Conservation (phyloP, 2,113 vertebrate species). For the Podarcis raffonei region DNA sequence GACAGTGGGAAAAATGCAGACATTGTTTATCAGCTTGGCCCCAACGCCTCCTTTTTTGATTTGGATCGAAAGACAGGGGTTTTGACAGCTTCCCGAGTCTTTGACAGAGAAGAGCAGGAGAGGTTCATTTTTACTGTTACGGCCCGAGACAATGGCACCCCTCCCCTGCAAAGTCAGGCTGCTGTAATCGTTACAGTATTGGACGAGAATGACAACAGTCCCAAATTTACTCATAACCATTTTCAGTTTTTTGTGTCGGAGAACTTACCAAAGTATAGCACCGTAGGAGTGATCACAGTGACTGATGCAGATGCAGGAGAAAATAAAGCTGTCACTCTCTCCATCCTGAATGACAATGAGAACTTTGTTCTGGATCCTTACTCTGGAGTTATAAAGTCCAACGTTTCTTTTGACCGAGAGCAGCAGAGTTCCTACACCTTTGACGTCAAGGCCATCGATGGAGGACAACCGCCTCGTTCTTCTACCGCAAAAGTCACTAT, state of each 20-base stretch:
- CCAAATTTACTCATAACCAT: slow-evolving; percentile 98
- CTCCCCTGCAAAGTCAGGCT: slow-evolving; percentile 95
- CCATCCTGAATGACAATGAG: slow-evolving; percentile 95
- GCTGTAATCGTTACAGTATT: slow-evolving; percentile 96
- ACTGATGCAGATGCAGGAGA: slow-evolving; percentile 96
- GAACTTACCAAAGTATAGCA: slow-evolving; percentile 98
- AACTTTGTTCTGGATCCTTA: slow-evolving; percentile 96
- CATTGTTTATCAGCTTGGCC: slow-evolving; percentile 98
- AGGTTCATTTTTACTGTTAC: slow-evolving; percentile 96
- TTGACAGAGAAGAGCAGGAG: slow-evolving; percentile 98
- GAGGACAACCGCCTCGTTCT: slow-evolving; percentile 91
- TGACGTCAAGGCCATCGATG: slow-evolving; percentile 94
- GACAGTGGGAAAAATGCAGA: slow-evolving; percentile 98
- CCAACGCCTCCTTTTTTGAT: slow-evolving; percentile 98
- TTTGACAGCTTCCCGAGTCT: slow-evolving; percentile 95
- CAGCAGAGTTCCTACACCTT: slow-evolving; percentile 98
- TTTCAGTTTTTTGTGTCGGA: slow-evolving; percentile 99
- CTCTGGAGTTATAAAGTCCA: slow-evolving; percentile 97
- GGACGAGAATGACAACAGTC: slow-evolving; percentile 98
- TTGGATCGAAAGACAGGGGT: slow-evolving; percentile 97
- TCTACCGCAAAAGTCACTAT: slow-evolving; percentile 98
- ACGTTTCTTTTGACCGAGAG: slow-evolving; percentile 96
- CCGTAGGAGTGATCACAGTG: slow-evolving; percentile 96
- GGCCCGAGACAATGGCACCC: slow-evolving; percentile 96
- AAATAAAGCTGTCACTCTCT: slow-evolving; percentile 94